These are phyloP conservation scores for Thalassoma bifasciatum DNA, from an alignment of 2,113 vertebrate species.

Conservation along the genomic window DNA sequence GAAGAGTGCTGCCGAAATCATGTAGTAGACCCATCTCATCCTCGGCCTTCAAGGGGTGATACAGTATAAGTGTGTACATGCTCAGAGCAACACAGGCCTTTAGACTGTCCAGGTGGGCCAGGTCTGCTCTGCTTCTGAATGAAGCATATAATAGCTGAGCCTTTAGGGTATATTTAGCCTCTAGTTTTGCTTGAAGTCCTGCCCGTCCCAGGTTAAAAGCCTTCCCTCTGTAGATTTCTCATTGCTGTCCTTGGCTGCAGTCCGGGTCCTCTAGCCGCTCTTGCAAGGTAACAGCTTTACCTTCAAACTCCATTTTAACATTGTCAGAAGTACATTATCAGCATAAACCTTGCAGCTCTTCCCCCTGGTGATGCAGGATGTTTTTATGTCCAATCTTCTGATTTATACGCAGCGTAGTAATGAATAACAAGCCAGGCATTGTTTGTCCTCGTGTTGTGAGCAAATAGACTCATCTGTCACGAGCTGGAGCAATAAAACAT, in stretches of 20 bases:
- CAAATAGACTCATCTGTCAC: neutral
- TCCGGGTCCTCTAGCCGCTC: constrained; percentile 26
- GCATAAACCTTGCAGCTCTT: constrained; percentile 45
- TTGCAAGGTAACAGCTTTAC: constrained; percentile 58
- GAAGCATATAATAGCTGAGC: constrained; percentile 21
- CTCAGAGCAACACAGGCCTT: constrained; percentile 52
- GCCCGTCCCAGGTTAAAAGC: constrained; percentile 37
- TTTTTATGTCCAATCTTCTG: constrained; percentile 28
- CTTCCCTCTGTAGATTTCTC: constrained; percentile 51
- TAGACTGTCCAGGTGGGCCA: constrained; percentile 59
- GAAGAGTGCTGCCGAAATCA: constrained; percentile 74
- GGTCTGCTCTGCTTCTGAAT: constrained; percentile 16
- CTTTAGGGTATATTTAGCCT: constrained; percentile 53
- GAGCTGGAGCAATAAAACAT: neutral
- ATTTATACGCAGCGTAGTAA: constrained; percentile 20
- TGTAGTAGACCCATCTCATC: constrained; percentile 68
- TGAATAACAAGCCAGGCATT: constrained; percentile 5
- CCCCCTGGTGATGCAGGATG: constrained; percentile 32
- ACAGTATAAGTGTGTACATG: constrained; percentile 57
- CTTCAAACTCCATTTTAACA: constrained; percentile 33
- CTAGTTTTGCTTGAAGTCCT: constrained; percentile 34
- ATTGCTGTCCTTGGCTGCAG: constrained; percentile 50
- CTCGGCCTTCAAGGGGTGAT: constrained; percentile 66
- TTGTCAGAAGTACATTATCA: constrained; percentile 36
- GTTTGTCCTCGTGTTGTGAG: neutral